Evolutionary conservation across 2,888 invertebrate genomes (phyloP), one percentile per base, ranked within the genome.

Genomic region (Hedychridium roseum): DNA sequence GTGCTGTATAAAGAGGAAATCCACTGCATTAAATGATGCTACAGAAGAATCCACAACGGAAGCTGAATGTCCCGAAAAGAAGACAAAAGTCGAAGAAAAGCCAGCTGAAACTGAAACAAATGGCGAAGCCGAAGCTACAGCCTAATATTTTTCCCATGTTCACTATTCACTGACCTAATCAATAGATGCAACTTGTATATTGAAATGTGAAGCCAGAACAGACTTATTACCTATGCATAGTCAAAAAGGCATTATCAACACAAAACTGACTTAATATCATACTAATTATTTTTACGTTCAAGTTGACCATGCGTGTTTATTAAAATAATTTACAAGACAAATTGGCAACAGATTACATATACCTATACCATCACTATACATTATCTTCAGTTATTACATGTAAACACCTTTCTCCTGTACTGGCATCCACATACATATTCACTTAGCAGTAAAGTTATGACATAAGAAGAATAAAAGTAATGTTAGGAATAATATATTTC

Each of bases 61-160:
- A 56, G 87, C 85, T 61, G 84, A 83, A 35, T 85, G 86, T 50
- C 88, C 88, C 5, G 89, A 89, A 71, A 89, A 89, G 80, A 89
- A 89, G 71, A 85, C 87, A 57, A 89, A 88, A 80, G 81, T 88
- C 43, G 85, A 83, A 9, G 88, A 88, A 36, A 85, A 85, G 54
- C 53, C 71, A n/a, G 83, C 83, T 9, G 87, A 87, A 66, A 79
- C 80, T 20, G 82, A 82, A 61, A 80, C 80, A 56, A 83, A 83
- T 63, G 82, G 81, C 34, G 81, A 83, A 17, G 83, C 84, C 37
- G 60, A 65, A 60, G 54, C 64, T 43, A 53, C 61, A 43, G 65
- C 67, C 64, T 65, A 65, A 65, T 65, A 59, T 59, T 54, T 35
- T 66, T 56, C 41, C 53, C 42, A 57, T 40, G 39, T 54, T 64